Evolutionary conservation across 2,888 invertebrate genomes (phyloP).

Genomic region (Rhodophaea formosa): DNA sequence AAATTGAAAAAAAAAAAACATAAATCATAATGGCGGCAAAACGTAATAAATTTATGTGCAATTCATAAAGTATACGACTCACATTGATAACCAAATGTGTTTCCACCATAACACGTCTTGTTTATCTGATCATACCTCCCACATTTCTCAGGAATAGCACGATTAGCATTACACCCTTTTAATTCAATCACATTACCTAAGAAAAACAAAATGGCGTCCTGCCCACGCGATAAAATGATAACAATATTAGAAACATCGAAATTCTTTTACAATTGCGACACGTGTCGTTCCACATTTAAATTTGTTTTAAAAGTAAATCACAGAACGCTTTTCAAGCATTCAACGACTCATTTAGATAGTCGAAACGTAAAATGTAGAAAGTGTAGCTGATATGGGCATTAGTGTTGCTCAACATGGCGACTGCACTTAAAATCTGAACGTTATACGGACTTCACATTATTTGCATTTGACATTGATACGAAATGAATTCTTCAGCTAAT

Average conservation of each 20-base stretch:
- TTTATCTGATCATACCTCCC: slow-evolving; percentile 5
- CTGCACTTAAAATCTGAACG: slow-evolving; percentile 38
- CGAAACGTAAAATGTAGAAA: slow-evolving; percentile 55
- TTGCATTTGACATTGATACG: slow-evolving; percentile 35
- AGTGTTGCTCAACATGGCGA: slow-evolving; percentile 46
- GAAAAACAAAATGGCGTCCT: neutral
- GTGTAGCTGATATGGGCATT: slow-evolving; percentile 46
- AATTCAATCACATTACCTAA: neutral
- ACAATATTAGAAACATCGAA: neutral
- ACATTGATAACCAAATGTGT: too few relatives aligned
- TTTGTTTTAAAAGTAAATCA: slow-evolving; percentile 30
- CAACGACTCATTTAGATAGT: slow-evolving; percentile 53
- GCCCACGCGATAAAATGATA: slow-evolving; percentile 1
- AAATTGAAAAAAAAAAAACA: too few relatives aligned
- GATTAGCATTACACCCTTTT: neutral
- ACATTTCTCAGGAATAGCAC: neutral
- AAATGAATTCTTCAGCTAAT: slow-evolving; percentile 14
- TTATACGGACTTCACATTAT: slow-evolving; percentile 38
- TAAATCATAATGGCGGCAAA: too few relatives aligned
- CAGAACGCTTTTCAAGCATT: slow-evolving; percentile 38
- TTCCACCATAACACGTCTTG: neutral
- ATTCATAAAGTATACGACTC: too few relatives aligned
- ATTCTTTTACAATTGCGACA: slow-evolving; percentile 10
- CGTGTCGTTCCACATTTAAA: slow-evolving; percentile 42
- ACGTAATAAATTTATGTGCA: too few relatives aligned